Percentiles rank a stretch among this genome's conserved stretches.
These are phyloP conservation scores for Cherax quadricarinatus DNA, from an alignment of 1,140 invertebrate species.

Conservation along the genomic window DNA sequence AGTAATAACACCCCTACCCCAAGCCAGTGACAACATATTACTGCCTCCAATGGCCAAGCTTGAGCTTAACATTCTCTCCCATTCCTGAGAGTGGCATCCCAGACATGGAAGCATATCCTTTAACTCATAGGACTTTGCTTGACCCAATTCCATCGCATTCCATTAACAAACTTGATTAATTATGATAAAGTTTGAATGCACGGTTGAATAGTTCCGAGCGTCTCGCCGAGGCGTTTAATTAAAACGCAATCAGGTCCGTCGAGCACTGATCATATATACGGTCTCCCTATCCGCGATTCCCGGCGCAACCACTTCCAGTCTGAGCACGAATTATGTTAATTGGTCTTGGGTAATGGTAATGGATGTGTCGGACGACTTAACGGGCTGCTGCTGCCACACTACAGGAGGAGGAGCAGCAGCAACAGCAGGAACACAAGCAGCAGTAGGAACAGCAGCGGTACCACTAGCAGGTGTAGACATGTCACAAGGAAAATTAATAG, in stretches of 20 bases:
- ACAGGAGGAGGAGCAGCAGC: too few relatives aligned
- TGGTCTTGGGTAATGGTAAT: background rate
- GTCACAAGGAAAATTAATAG: too few relatives aligned
- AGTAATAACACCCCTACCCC: too few relatives aligned
- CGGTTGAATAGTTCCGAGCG: background rate
- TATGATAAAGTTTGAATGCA: background rate
- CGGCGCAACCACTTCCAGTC: background rate
- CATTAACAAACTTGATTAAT: constrained; percentile 19
- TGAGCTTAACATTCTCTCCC: background rate
- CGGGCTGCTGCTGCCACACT: background rate
- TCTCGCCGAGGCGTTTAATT: background rate
- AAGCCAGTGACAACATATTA: too few relatives aligned
- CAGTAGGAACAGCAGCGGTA: too few relatives aligned
- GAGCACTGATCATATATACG: background rate
- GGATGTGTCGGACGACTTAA: background rate
- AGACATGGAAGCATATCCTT: background rate
- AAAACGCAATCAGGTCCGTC: background rate
- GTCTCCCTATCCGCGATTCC: background rate
- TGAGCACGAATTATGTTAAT: constrained; percentile 16
- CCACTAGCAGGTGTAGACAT: too few relatives aligned
- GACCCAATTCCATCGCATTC: background rate
- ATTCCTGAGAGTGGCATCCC: background rate
- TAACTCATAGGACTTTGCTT: background rate
- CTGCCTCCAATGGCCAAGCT: too few relatives aligned
- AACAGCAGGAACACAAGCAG: too few relatives aligned